These are phyloP conservation scores for Anthopleura sola DNA, from an alignment of 64 coral and sea anemone species.

Conservation along the genomic window DNA sequence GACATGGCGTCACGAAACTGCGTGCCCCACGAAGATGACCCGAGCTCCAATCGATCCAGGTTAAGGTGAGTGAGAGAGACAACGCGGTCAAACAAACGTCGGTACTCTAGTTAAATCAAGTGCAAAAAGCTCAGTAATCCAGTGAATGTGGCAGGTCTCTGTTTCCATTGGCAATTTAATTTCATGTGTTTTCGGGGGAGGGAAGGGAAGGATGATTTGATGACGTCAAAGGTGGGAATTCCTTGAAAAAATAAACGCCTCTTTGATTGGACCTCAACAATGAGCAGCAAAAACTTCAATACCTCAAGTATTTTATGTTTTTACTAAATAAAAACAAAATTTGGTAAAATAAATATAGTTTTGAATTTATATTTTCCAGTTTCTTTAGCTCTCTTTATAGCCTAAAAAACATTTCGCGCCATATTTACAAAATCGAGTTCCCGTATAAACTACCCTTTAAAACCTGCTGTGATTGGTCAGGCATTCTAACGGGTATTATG, in stretches of 20 bases:
- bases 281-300: no score
- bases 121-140: neutral
- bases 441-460: neutral
- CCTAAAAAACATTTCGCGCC: neutral
- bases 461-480: neutral
- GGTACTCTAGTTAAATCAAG: conserved; percentile 55
- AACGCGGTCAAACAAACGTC: conserved; percentile 77
- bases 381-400: neutral
- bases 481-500: neutral
- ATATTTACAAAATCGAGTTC: neutral
- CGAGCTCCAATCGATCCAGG: conserved; percentile 82
- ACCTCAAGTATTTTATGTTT: no score
- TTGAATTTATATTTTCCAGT: neutral
- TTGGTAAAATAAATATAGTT: neutral
- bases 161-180: no score
- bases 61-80: conserved; percentile 84
- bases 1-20: conserved; percentile 94
- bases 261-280: no score
- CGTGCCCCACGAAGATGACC: conserved; percentile 75
- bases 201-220: no score
- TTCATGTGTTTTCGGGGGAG: no score
- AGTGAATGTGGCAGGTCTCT: neutral
- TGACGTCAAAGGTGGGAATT: no score
- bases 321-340: neutral
- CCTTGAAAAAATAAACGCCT: no score